Evolutionary conservation across 2,113 vertebrate species (phyloP).

Genomic region (Peromyscus californicus): DNA sequence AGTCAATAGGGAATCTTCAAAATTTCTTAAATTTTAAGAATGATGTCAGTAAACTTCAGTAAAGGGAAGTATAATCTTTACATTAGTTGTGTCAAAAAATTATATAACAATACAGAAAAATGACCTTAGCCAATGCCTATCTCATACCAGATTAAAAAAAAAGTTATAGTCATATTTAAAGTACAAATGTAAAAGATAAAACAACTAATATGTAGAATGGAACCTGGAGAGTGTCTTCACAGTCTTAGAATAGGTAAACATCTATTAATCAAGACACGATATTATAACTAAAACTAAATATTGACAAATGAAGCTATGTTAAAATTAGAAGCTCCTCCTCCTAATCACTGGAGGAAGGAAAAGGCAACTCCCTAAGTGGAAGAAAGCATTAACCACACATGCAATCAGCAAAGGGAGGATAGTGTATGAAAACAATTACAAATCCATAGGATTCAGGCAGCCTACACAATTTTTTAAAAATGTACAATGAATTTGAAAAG

Average conservation of each 20-base stretch:
- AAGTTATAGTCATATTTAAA: not conserved
- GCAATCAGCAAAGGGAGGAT: not conserved
- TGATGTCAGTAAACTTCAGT: fast-evolving
- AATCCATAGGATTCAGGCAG: not conserved
- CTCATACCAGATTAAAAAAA: not conserved
- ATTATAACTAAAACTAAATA: not conserved
- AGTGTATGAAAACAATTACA: not conserved
- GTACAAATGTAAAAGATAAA: not conserved
- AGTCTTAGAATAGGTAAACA: not conserved
- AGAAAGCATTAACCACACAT: not conserved
- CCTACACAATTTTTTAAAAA: not conserved
- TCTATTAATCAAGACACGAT: not conserved
- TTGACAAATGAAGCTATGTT: not conserved
- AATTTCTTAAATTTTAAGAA: not conserved
- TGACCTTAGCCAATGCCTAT: fast-evolving
- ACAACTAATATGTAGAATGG: not conserved
- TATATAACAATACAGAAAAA: not conserved
- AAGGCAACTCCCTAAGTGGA: not conserved
- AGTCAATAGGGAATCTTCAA: not conserved
- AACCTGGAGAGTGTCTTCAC: not conserved
- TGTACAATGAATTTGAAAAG: constrained; percentile 20
- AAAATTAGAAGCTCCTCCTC: constrained; percentile 22
- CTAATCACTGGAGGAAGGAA: not conserved
- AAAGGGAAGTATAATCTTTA: not conserved
- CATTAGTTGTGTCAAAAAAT: not conserved